Conservation (phyloP, 53 echinoderm and acorn worm species). For the Stichopus horrens region DNA sequence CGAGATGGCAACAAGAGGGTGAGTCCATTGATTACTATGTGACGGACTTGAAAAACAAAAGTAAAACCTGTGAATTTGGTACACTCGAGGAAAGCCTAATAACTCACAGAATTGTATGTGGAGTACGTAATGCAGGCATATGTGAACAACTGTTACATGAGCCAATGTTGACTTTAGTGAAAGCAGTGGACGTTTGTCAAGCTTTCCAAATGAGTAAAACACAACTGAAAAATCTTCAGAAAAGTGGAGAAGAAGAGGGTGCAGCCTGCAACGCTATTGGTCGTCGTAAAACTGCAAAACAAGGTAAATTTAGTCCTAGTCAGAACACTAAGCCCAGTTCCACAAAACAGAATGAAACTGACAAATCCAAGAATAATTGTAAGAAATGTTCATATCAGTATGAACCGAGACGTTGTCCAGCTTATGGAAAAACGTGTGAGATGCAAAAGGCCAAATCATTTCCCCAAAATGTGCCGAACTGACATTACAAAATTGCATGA, state of each 20-base stretch:
- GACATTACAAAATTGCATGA: no score
- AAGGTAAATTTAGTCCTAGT: not conserved
- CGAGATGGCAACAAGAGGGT: slow-evolving; percentile 20
- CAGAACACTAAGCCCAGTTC: not conserved
- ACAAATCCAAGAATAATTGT: not conserved
- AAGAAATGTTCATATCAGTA: no score
- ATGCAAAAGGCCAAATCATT: no score
- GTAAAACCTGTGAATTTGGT: slow-evolving; percentile 61
- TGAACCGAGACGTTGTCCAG: not conserved
- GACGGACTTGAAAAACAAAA: slow-evolving; percentile 60
- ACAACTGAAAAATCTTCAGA: not conserved
- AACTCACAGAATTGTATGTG: slow-evolving; percentile 54
- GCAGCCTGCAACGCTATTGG: not conserved
- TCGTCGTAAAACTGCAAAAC: not conserved
- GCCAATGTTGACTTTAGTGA: slow-evolving; percentile 28
- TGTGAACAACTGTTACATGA: slow-evolving; percentile 29
- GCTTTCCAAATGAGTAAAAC: slow-evolving; percentile 2
- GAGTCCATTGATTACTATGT: slow-evolving; percentile 48
- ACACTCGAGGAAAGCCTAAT: slow-evolving; percentile 43
- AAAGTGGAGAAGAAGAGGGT: not conserved
- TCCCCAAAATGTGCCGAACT: no score
- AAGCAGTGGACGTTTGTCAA: slow-evolving; percentile 35
- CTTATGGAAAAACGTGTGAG: not conserved
- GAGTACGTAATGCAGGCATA: slow-evolving; percentile 32
- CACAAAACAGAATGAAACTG: not conserved